These are phyloP conservation scores for Muricea muricata DNA, from an alignment of 92 coral and sea anemone genomes.

Conservation along the genomic window DNA sequence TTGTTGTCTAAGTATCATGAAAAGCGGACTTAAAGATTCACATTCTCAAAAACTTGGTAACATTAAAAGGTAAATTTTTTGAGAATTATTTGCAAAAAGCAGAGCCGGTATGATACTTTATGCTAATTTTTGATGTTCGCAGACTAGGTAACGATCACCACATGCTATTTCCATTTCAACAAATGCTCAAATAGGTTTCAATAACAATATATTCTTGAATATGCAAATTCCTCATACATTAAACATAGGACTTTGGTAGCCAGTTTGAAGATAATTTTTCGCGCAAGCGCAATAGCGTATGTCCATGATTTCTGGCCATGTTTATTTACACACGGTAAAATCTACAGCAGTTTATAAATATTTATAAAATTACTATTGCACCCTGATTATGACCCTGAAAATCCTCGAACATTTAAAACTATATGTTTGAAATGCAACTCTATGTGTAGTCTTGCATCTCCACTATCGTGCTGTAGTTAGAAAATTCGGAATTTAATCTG, in stretches of 20 bases:
- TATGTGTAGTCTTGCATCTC: too few relatives aligned
- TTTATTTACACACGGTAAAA: too few relatives aligned
- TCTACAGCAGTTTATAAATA: too few relatives aligned
- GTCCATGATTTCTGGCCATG: slow-evolving; percentile 12
- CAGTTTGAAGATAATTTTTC: neutral
- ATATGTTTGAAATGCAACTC: too few relatives aligned
- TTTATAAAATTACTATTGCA: too few relatives aligned
- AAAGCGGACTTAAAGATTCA: neutral
- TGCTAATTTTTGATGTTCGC: neutral
- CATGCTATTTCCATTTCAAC: slow-evolving; percentile 27
- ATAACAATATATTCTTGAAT: slow-evolving; percentile 11
- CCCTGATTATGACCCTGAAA: too few relatives aligned
- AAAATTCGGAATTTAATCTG: too few relatives aligned
- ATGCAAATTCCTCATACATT: slow-evolving; percentile 3
- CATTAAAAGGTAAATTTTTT: slow-evolving; percentile 20
- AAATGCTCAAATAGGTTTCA: neutral
- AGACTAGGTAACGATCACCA: neutral
- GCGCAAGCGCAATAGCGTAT: neutral
- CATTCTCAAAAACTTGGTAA: neutral
- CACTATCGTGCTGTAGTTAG: too few relatives aligned
- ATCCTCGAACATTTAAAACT: too few relatives aligned
- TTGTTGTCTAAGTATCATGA: neutral
- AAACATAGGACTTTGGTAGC: neutral
- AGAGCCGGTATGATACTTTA: slow-evolving; percentile 8
- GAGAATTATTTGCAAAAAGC: slow-evolving; percentile 14